Evolutionary conservation across 2,888 invertebrate species (phyloP), one percentile per base, ranked within the genome.

Genomic region (Thecophora atra): DNA sequence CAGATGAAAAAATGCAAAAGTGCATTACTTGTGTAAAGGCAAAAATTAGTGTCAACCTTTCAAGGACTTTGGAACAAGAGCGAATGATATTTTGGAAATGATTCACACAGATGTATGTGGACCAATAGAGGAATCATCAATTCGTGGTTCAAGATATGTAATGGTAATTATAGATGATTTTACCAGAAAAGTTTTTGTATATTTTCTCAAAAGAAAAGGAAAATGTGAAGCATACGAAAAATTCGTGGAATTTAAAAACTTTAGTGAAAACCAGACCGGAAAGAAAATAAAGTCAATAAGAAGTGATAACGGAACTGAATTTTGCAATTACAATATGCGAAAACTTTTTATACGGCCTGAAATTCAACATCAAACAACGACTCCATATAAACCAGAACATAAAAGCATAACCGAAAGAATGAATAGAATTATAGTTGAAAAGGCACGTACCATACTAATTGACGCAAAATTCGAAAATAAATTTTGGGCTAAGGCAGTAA

Each of bases 401-500:
- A 56, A 56, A 6, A 24, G 7, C 72, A 66, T 74, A 15, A 75
- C 76, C 13, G 77, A 77, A 24, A 75, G 76, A 44, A 73, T 72
- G 56, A 73, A 75, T 37, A 60, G 72, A 63, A 74, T 71, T 15
- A 62, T 74, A 7, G 66, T 76, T 0, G 76, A 77, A 44, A 76
- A 74, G 70, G 56, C 19, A 56, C 19, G 24, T 13, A 21, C 11
- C 24, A 21, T 56, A 56, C 19, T 71, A 8, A 63, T 69, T n/a
- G 70, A 58, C n/a, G n/a, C n/a, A n/a, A n/a, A n/a, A n/a, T n/a
- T n/a, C n/a, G n/a, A n/a, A n/a, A n/a, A n/a, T n/a, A 70, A 65
- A 56, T 64, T 75, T 30, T 77, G 75, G 74, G 74, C 75, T 8
- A 74, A 77, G 44, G 73, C 73, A 17, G 70, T 76, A 15, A 72